These are phyloP conservation scores for Allolobophora icterica DNA, from an alignment of 2,888 invertebrate species.

Conservation along the genomic window DNA sequence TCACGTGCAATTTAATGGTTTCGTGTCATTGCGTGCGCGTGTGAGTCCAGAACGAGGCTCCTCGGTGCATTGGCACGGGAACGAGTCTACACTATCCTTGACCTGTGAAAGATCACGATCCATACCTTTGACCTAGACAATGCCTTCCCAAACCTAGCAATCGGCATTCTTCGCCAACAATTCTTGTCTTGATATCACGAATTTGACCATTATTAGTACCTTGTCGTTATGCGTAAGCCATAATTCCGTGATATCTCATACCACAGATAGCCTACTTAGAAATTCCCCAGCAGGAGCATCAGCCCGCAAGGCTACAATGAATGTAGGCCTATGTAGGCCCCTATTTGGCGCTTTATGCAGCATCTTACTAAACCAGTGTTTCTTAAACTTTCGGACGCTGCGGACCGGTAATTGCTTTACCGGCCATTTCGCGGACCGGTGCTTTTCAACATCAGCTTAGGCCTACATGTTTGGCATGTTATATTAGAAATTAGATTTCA, in stretches of 20 bases:
- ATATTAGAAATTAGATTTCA: too few relatives aligned
- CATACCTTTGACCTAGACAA: background rate
- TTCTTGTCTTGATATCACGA: background rate
- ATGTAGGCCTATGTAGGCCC: too few relatives aligned
- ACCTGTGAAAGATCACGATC: background rate
- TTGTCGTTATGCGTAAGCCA: background rate
- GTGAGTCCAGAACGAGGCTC: conserved; percentile 12
- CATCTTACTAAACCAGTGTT: too few relatives aligned
- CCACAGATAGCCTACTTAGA: background rate
- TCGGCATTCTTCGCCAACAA: background rate
- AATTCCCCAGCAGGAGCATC: too few relatives aligned
- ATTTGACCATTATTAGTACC: background rate
- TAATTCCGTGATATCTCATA: background rate
- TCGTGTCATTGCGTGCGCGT: conserved; percentile 17
- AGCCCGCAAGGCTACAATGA: too few relatives aligned
- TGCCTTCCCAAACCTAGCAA: background rate
- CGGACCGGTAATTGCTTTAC: too few relatives aligned
- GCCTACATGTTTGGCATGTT: too few relatives aligned
- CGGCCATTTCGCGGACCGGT: too few relatives aligned
- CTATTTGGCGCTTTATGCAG: too few relatives aligned
- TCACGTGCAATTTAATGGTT: conserved; percentile 9
- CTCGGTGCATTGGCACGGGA: conserved; percentile 4
- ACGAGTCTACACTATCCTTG: background rate
- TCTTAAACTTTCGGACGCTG: too few relatives aligned
- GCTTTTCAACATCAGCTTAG: too few relatives aligned